These are phyloP conservation scores for Bergia sp. DNA, from an alignment of 92 coral and sea anemone species.

Conservation along the genomic window DNA sequence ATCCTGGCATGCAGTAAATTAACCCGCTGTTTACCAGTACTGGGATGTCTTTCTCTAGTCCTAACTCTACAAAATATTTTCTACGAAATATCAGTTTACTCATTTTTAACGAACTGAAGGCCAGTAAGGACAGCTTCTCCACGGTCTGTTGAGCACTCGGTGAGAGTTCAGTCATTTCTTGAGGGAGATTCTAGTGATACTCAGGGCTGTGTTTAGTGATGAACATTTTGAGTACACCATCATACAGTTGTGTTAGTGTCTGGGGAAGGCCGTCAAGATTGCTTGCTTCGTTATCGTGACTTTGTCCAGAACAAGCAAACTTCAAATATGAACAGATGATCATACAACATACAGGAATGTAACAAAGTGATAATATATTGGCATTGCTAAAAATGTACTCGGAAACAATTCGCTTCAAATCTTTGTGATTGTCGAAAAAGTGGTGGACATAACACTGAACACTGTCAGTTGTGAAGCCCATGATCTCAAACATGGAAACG, in stretches of 20 bases:
- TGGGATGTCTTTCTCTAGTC: slow-evolving; percentile 48
- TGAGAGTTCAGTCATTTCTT: not conserved
- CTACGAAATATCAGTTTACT: slow-evolving; percentile 7
- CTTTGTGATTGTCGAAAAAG: not conserved
- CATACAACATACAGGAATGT: slow-evolving; percentile 55
- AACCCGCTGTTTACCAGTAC: slow-evolving; percentile 52
- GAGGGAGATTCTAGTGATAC: not conserved
- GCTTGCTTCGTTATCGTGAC: too few species aligned
- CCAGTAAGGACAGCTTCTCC: slow-evolving; percentile 12
- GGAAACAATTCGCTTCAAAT: not conserved
- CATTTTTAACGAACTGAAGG: not conserved
- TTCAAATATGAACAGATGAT: slow-evolving; percentile 48
- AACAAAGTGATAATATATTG: slow-evolving; percentile 45
- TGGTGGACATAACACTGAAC: not conserved
- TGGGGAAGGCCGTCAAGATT: slow-evolving; percentile 16
- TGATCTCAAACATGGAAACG: not conserved
- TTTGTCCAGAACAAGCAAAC: slow-evolving; percentile 2
- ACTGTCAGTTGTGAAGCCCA: slow-evolving; percentile 21
- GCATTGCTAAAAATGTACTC: slow-evolving; percentile 42
- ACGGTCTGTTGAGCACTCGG: not conserved
- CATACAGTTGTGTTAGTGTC: slow-evolving; percentile 20
- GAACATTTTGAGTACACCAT: slow-evolving; percentile 32
- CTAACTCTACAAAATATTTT: slow-evolving; percentile 18
- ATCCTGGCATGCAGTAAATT: slow-evolving; percentile 17
- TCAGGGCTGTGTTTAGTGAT: slow-evolving; percentile 15